Percentiles rank a stretch among this genome's conserved stretches.
Evolutionary conservation across 1,140 invertebrate species (phyloP).

Genomic region (Pseudomyrmex dendroicus): DNA sequence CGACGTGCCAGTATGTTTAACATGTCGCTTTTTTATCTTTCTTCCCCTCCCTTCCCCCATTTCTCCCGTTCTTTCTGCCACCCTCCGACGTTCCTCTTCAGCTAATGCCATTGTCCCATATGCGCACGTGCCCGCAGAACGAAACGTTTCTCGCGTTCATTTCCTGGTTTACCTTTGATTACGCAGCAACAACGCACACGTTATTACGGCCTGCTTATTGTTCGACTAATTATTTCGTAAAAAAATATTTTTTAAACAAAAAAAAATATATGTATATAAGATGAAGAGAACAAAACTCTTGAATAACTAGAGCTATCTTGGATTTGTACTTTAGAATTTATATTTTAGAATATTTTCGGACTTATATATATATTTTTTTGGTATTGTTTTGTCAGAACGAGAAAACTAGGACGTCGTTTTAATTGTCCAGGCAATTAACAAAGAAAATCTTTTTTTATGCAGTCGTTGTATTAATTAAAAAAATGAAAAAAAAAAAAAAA

Average conservation of each 20-base stretch:
- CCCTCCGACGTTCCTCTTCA: constrained; percentile 38
- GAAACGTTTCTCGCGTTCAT: constrained; percentile 34
- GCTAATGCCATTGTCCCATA: constrained; percentile 51
- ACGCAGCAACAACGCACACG: not conserved
- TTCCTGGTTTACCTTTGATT: constrained; percentile 43
- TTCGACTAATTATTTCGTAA: constrained; percentile 12
- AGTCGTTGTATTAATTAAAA: too few relatives aligned
- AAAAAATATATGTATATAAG: too few relatives aligned
- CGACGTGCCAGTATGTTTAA: constrained; percentile 24
- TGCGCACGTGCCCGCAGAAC: constrained; percentile 21
- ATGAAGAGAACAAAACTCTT: too few relatives aligned
- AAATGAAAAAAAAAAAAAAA: too few relatives aligned
- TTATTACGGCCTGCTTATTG: constrained; percentile 2
- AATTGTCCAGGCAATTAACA: too few relatives aligned
- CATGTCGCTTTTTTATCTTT: not conserved
- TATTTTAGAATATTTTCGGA: too few relatives aligned
- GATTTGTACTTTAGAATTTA: too few relatives aligned
- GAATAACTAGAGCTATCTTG: too few relatives aligned
- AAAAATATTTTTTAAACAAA: not conserved
- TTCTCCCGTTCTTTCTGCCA: constrained; percentile 24
- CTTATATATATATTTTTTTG: too few relatives aligned
- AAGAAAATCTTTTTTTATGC: too few relatives aligned
- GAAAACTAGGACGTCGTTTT: too few relatives aligned
- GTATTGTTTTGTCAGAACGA: too few relatives aligned
- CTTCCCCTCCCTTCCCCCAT: not conserved